Conservation (phyloP, 1,140 invertebrate species). For the Chymomyza costata region DNA sequence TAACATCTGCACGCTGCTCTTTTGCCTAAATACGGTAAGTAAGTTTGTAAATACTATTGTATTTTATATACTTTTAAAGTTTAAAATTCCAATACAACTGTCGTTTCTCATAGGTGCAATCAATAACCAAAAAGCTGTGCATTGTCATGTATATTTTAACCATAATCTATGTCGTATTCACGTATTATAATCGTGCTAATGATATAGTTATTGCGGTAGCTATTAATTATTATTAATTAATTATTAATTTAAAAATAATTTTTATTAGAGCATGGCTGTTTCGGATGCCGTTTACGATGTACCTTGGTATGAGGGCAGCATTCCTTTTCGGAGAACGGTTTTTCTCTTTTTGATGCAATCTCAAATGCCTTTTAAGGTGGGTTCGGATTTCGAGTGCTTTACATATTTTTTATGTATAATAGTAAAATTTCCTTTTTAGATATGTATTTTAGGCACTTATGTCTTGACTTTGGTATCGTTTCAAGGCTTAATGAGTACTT, state of each 20-base stretch:
- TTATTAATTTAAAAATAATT: conserved; percentile 1
- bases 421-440: no score
- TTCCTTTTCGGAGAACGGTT: conserved; percentile 53
- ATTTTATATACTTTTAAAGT: no score
- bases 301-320: conserved; percentile 39
- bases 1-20: conserved; percentile 56
- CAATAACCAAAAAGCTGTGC: no score
- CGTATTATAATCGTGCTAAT: conserved; percentile 67
- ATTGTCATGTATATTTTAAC: conserved; percentile 65
- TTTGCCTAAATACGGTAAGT: conserved; percentile 65
- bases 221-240: not conserved
- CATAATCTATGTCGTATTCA: conserved; percentile 66
- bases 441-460: no score
- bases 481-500: no score
- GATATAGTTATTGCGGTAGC: conserved; percentile 56
- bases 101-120: no score
- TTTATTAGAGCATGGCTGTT: conserved; percentile 31
- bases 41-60: no score
- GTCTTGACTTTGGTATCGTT: no score
- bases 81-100: no score
- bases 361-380: conserved; percentile 58
- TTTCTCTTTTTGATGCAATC: conserved; percentile 62
- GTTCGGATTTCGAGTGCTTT: no score
- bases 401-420: conserved; percentile 25
- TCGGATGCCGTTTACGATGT: conserved; percentile 52